These are phyloP conservation scores for Synergus itoensis DNA, from an alignment of 2,888 invertebrate species.

Conservation along the genomic window DNA sequence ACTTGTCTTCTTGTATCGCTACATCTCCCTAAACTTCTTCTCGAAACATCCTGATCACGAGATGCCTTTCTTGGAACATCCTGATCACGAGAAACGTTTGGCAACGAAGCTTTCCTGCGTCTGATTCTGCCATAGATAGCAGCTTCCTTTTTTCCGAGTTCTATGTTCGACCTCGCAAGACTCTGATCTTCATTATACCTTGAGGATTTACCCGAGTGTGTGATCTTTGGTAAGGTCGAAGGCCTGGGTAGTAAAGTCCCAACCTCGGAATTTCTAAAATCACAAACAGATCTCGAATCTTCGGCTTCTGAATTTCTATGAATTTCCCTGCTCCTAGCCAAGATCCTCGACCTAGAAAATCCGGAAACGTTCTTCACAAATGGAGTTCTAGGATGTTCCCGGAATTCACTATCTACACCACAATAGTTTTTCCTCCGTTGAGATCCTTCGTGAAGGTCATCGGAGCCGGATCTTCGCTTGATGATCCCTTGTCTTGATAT, in stretches of 20 bases:
- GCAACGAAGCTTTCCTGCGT: constrained; percentile 69
- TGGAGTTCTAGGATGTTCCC: not conserved
- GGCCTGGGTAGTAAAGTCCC: constrained; percentile 65
- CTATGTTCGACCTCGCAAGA: constrained; percentile 54
- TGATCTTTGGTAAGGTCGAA: constrained; percentile 72
- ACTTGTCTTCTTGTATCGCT: constrained; percentile 41
- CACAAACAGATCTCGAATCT: constrained; percentile 66
- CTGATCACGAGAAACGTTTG: constrained; percentile 43
- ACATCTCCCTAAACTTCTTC: constrained; percentile 42
- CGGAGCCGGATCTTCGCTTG: constrained; percentile 33
- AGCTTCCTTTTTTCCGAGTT: constrained; percentile 64
- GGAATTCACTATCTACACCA: constrained; percentile 5
- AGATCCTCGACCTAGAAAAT: constrained; percentile 55
- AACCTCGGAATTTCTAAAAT: constrained; percentile 62
- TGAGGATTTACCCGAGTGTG: constrained; percentile 50
- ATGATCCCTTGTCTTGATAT: constrained; percentile 73
- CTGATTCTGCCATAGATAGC: constrained; percentile 73
- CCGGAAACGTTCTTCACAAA: constrained; percentile 50
- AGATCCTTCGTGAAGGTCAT: constrained; percentile 2
- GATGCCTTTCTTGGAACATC: constrained; percentile 47
- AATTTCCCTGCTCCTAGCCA: constrained; percentile 56
- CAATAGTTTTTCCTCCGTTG: not conserved
- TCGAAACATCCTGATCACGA: constrained; percentile 44
- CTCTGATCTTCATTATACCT: constrained; percentile 57
- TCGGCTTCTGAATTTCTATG: constrained; percentile 44